Evolutionary conservation across 2,113 vertebrate species (phyloP), one percentile per base, ranked within the genome.

Genomic region (Osmerus eperlanus): DNA sequence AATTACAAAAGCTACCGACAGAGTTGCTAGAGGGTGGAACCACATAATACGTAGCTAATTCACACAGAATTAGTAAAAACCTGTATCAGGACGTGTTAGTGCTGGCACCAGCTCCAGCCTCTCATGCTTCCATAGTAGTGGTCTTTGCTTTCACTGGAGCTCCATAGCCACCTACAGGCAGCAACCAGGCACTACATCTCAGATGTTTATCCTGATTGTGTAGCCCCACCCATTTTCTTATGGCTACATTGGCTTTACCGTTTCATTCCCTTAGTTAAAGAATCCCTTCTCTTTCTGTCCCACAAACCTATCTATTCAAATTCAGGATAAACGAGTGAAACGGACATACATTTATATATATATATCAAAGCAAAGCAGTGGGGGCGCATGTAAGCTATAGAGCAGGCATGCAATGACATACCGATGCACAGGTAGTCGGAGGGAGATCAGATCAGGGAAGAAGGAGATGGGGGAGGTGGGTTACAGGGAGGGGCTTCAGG

Each of bases 201-300:
- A 88, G 84, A 87, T 84, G 90, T 91, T 93, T 93, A 93, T 92
- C 91, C 92, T 91, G 90, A 88, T 68, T 69, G 68, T 65, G 63
- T 76, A 36, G 55, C 23, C 51, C 13, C 55, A 4, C 58, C 5
- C 62, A 3, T 62, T 51, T 70, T 60, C 28, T 9, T 9, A 41
- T 6, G 8, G 36, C 36, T 41, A 41, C 66, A 65, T 77, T 58
- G 73, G 12, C 81, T 83, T 87, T 41, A 41, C 3, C 3, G 36
- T 41, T 41, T 41, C 5, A 41, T 41, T 41, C 36, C 36, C 36
- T 9, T 41, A 41, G 36, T 41, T 6, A 67, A 53, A 63, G 29
- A 62, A 72, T 19, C 54, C 36, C 19, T 29, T 28, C 59, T 14
- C 15, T 47, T 32, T 23, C n/a, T 54, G 11, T 12, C n/a, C 47